Percentiles rank a stretch among this genome's conserved stretches.
These are phyloP conservation scores for Grus americana DNA, from an alignment of 2,113 vertebrate species.

Conservation along the genomic window DNA sequence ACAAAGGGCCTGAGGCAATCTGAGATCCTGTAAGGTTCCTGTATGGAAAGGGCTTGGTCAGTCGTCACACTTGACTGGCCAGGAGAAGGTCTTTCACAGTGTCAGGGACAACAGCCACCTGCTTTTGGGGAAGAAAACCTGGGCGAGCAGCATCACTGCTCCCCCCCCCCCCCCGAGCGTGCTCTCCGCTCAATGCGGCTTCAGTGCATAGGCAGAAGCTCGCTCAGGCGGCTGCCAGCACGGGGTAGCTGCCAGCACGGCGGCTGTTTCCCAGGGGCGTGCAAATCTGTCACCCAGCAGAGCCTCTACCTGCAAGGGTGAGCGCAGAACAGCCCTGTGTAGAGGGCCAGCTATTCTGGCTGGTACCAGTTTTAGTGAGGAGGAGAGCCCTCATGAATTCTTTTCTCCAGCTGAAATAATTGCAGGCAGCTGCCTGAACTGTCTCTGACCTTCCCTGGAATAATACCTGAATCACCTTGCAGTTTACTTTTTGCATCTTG, in stretches of 20 bases:
- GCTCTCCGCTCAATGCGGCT: neutral
- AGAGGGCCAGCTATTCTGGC: neutral
- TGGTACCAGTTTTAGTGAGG: neutral
- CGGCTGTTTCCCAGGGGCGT: neutral
- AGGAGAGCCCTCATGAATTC: neutral
- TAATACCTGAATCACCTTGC: neutral
- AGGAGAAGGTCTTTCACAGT: neutral
- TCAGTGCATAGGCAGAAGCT: neutral
- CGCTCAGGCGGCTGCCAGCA: neutral
- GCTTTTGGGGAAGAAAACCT: neutral
- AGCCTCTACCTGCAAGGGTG: neutral
- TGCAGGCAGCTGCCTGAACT: neutral
- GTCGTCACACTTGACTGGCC: neutral
- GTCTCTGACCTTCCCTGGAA: neutral
- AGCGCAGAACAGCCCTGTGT: neutral
- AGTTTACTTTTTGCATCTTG: neutral
- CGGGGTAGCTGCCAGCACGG: no score
- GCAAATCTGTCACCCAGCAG: neutral
- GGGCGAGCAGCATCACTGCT: neutral
- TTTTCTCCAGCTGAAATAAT: neutral
- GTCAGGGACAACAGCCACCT: neutral
- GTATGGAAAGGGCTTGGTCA: neutral
- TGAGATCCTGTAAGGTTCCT: conserved; percentile 1
- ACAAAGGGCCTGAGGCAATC: conserved; percentile 43
- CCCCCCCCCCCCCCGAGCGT: neutral